These are phyloP conservation scores for Odontophorus gujanensis DNA, from an alignment of 2,113 vertebrate genomes.

Conservation along the genomic window DNA sequence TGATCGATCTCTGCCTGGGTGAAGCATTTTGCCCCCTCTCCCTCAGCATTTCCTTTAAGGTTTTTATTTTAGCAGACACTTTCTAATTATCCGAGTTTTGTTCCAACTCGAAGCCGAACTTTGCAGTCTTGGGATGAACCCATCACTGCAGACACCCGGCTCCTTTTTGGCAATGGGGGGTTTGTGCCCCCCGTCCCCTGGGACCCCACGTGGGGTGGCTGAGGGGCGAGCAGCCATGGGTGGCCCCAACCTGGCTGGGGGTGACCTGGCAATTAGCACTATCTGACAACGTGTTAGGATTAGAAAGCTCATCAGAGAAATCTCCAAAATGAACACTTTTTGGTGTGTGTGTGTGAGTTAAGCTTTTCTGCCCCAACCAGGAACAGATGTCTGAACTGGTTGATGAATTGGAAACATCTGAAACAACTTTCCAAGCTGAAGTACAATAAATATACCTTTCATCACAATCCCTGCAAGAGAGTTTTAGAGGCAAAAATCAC, in stretches of 20 bases:
- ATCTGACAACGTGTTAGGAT: conserved; percentile 82
- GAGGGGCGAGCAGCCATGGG: not conserved
- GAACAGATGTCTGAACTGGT: conserved; percentile 91
- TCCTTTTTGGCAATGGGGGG: not conserved
- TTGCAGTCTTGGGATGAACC: not conserved
- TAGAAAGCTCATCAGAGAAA: conserved; percentile 79
- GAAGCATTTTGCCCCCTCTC: not conserved
- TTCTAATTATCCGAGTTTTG: not conserved
- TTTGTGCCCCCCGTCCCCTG: not conserved
- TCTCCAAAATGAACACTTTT: conserved; percentile 82
- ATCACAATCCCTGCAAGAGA: conserved; percentile 81
- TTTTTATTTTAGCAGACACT: not conserved
- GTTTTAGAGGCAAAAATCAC: conserved; percentile 75
- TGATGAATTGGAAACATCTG: conserved; percentile 94
- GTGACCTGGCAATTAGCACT: conserved; percentile 55
- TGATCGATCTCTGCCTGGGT: not conserved
- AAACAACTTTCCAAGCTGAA: conserved; percentile 88
- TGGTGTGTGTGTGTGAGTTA: conserved; percentile 75
- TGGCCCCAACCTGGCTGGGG: not conserved
- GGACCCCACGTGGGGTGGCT: not conserved
- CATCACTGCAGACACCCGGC: rapidly evolving
- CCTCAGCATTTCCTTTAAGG: not conserved
- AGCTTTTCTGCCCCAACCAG: conserved; percentile 83
- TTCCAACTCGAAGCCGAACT: not conserved
- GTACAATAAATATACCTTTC: conserved; percentile 94